A percentile compares a stretch with the other conserved stretches of the same genome.
Conservation (phyloP, 2,888 invertebrate genomes). For the Bellardia bayeri region DNA sequence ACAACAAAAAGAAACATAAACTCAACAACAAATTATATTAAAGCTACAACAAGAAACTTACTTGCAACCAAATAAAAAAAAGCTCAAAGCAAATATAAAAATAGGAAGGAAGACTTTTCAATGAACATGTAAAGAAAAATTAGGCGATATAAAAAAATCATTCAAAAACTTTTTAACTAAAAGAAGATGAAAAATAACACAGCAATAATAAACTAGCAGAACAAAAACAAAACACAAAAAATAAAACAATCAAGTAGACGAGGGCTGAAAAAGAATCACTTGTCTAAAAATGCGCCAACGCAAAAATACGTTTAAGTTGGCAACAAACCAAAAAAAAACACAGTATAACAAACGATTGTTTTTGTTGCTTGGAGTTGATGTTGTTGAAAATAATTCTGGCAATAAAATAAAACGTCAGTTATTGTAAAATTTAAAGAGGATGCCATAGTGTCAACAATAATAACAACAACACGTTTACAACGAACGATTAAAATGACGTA, state of each 20-base stretch:
- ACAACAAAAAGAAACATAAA: slow-evolving; percentile 28
- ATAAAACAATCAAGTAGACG: slow-evolving; percentile 65
- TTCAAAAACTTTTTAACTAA: slow-evolving; percentile 27
- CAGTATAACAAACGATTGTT: slow-evolving; percentile 50
- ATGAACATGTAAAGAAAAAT: slow-evolving; percentile 59
- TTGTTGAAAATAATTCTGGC: slow-evolving; percentile 66
- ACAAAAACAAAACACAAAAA: slow-evolving; percentile 16
- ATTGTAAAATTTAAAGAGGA: slow-evolving; percentile 72
- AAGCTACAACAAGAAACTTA: slow-evolving; percentile 17
- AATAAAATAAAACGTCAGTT: slow-evolving; percentile 71
- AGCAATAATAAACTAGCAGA: slow-evolving; percentile 14
- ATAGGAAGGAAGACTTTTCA: slow-evolving; percentile 64
- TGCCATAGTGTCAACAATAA: slow-evolving; percentile 73
- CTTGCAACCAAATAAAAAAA: neutral
- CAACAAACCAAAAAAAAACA: slow-evolving; percentile 6
- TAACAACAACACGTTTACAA: slow-evolving; percentile 70
- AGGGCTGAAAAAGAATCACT: slow-evolving; percentile 68
- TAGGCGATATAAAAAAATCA: slow-evolving; percentile 46
- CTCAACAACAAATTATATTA: slow-evolving; percentile 61
- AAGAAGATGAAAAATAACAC: slow-evolving; percentile 33
- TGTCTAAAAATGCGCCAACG: slow-evolving; percentile 73
- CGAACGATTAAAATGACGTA: slow-evolving; percentile 70
- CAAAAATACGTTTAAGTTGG: slow-evolving; percentile 59
- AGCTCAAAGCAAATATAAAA: neutral
- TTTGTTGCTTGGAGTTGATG: slow-evolving; percentile 34